A percentile compares a stretch with the other conserved stretches of the same genome.
These are phyloP conservation scores for Streblospio benedicti DNA, from an alignment of 1,140 invertebrate species.

Conservation along the genomic window DNA sequence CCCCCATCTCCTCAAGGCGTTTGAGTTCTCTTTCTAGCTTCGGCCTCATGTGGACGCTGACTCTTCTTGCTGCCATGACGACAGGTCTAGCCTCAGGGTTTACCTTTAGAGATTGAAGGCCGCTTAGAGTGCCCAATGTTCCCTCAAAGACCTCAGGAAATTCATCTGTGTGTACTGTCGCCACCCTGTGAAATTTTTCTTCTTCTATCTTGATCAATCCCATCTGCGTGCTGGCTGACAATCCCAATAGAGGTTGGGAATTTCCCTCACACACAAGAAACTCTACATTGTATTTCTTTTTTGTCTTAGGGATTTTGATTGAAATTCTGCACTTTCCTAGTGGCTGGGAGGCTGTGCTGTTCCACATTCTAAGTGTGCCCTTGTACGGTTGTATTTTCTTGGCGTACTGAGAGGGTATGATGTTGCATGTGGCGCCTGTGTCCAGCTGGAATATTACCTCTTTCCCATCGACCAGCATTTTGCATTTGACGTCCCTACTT, in stretches of 20 bases:
- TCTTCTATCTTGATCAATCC: background rate
- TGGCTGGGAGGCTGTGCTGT: too few relatives aligned
- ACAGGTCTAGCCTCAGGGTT: slow-evolving; percentile 11
- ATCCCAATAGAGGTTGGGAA: background rate
- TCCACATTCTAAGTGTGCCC: too few relatives aligned
- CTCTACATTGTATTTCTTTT: background rate
- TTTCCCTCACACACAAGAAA: background rate
- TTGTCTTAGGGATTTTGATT: background rate
- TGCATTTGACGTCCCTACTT: too few relatives aligned
- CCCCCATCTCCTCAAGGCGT: slow-evolving; percentile 10
- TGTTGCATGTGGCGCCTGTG: too few relatives aligned
- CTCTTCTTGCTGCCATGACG: slow-evolving; percentile 7
- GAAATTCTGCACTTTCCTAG: too few relatives aligned
- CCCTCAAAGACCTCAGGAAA: slow-evolving; percentile 8
- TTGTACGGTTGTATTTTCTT: too few relatives aligned
- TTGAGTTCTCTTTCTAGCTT: slow-evolving; percentile 18
- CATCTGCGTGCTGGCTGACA: background rate
- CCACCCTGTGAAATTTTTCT: background rate
- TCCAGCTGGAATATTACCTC: too few relatives aligned
- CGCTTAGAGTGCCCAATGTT: slow-evolving; percentile 6
- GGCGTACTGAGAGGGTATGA: too few relatives aligned
- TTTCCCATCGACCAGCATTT: too few relatives aligned
- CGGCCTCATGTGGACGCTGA: slow-evolving; percentile 14
- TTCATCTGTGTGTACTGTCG: background rate
- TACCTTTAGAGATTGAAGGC: slow-evolving; percentile 7